Evolutionary conservation across 2,797 vertebrate genomes (phyloP), one percentile per base, ranked within the genome.

Genomic region (Urophycis tenuis): DNA sequence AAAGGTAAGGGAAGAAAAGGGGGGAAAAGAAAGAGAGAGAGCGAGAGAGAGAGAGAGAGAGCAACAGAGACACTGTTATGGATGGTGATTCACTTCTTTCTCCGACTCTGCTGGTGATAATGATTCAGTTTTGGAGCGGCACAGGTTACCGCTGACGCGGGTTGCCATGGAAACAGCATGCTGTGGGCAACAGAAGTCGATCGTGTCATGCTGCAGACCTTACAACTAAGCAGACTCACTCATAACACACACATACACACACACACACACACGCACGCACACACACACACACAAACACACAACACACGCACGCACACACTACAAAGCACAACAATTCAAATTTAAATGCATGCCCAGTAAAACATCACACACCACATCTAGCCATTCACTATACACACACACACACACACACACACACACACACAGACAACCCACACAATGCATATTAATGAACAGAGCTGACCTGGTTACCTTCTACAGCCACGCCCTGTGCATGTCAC

Each of bases 161-260:
- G 91, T 93, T 91, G 74, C 90, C 85, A 80, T 82, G 85, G 89
- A 83, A 92, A 93, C 92, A 85, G 82, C 81, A 87, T 88, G 88
- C 84, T 78, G 87, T 75, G 83, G 86, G 86, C 86, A 88, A 81
- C 82, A 73, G 85, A 83, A 87, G 89, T 82, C 76, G 64, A 80
- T 83, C 71, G n/a, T 85, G 85, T 88, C 85, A 81, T 71, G 39
- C 77, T 81, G 77, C 78, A 84, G 83, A 85, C 82, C 79, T 73
- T 81, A 88, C 82, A 81, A 72, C 74, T 22, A 33, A 73, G 31
- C 74, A 49, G 35, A 60, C 22, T 60, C 53, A 19, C 53, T 60
- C 53, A 53, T 60, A 69, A 34, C 45, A 36, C 41, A 73, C 80
- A 39, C 75, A 30, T 30, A 25, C 19, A 73, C 33, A 73, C 33